Base-by-base conservation (phyloP, 1,140 invertebrate genomes). In the Aphaenogaster floridana region DNA sequence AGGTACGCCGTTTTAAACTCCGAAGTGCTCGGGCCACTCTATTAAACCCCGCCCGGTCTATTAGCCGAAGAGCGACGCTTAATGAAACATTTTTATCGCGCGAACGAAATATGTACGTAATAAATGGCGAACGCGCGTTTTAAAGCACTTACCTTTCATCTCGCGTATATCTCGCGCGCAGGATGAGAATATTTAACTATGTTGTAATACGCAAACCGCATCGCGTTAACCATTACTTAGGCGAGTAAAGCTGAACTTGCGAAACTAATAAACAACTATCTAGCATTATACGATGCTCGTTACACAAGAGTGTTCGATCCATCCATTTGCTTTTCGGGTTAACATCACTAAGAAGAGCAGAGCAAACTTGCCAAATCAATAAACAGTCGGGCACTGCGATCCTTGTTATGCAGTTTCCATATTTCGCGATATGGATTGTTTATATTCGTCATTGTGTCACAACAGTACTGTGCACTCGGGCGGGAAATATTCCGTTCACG, bases 401-500 rank as follows among this genome's bases (percentile, higher is more conserved):
- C 17, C 15, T 28, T 45, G 80, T 76, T 76, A 63, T 50, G 42
- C 42, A 48, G 54, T 84, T 61, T 48, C 69, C 39, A 71, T 61
- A 34, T n/a, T 71, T 48, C 42, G 42, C 45, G 21, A 57, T 74
- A n/a, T 39, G 34, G 54, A 84, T 84, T 76, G 80, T 84, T 84
- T 84, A 83, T 61, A 45, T 54, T 83, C 54, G 69, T 59, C 39
- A 74, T 74, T 84, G 69, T 84, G 28, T 34, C 54, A 39, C 36
- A n/a, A 66, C 28, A 48, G 80, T 50, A 48, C n/a, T n/a, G 54
- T 50, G 69, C 69, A 13, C 54, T 21, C 54, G 13, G 13, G 17
- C 54, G 28, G 8, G 28, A 84, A 63, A 76, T 76, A 84, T 84
- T 84, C 69, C 28, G 69, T 84, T 84, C 69, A 76, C 80, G 54